Conservation (phyloP, 2,797 vertebrate species). For the Falco peregrinus region DNA sequence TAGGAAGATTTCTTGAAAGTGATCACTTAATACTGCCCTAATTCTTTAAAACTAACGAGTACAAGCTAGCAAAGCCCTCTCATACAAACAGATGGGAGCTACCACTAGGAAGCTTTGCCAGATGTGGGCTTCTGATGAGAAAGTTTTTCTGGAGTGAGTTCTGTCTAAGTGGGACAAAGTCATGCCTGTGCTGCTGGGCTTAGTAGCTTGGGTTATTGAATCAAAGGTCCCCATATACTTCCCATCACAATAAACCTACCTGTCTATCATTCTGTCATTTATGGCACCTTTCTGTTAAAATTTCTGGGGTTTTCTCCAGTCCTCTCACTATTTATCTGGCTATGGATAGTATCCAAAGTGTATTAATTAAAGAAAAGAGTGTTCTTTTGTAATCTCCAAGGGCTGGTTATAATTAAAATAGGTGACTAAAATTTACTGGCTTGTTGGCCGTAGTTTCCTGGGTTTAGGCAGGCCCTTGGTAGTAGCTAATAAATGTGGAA, state of each 20-base stretch:
- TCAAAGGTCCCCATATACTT: neutral
- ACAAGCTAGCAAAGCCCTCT: slow-evolving; percentile 84
- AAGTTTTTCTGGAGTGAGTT: slow-evolving; percentile 90
- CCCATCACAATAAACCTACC: neutral
- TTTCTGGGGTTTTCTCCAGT: neutral
- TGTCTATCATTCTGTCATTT: neutral
- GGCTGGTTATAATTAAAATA: neutral
- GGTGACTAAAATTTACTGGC: neutral
- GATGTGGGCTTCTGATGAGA: slow-evolving; percentile 84
- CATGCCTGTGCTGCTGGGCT: neutral
- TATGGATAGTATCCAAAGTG: neutral
- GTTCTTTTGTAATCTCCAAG: neutral
- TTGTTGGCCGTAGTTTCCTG: neutral
- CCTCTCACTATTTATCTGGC: neutral
- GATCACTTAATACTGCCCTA: neutral
- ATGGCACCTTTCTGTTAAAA: neutral
- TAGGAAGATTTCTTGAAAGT: neutral
- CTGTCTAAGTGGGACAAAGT: neutral
- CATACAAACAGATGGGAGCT: slow-evolving; percentile 88
- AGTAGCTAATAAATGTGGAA: neutral
- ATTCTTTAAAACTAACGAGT: slow-evolving; percentile 74
- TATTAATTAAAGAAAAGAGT: neutral
- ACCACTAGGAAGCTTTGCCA: slow-evolving; percentile 88
- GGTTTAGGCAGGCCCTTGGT: neutral
- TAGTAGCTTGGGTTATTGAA: neutral